Evolutionary conservation across 1,140 invertebrate genomes (phyloP).

Genomic region (Drosophila dunni): DNA sequence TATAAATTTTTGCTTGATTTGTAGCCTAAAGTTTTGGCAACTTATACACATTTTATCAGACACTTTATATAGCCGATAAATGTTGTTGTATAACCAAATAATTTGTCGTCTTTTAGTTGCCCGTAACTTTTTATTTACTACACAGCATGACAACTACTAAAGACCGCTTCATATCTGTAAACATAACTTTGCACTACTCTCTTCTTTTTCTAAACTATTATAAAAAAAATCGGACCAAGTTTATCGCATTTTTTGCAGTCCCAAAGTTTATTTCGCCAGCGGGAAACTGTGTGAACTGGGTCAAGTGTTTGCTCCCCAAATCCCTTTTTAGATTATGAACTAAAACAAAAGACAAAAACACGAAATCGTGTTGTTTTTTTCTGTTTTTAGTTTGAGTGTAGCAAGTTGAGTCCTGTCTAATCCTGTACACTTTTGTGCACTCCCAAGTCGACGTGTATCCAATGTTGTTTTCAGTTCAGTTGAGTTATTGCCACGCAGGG

Average conservation of each 20-base stretch:
- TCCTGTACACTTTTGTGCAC: not conserved
- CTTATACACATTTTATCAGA: too few relatives aligned
- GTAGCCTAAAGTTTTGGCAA: too few relatives aligned
- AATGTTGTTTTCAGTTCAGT: slow-evolving; percentile 49
- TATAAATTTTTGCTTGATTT: not conserved
- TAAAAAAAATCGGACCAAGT: not conserved
- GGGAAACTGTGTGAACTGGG: slow-evolving; percentile 9
- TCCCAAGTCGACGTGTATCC: slow-evolving; percentile 5
- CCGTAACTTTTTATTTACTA: not conserved
- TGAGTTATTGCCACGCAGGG: slow-evolving; percentile 66
- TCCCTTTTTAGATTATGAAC: slow-evolving; percentile 34
- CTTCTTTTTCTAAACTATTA: not conserved
- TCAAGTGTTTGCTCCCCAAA: slow-evolving; percentile 9
- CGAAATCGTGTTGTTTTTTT: slow-evolving; percentile 21
- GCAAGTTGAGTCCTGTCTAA: slow-evolving; percentile 25
- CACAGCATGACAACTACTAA: not conserved
- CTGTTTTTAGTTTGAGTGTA: slow-evolving; percentile 5
- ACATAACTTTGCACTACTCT: not conserved
- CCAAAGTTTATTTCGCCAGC: slow-evolving; percentile 1
- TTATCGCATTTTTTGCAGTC: not conserved
- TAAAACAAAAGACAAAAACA: slow-evolving; percentile 19
- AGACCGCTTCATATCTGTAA: not conserved
- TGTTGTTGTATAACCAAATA: not conserved
- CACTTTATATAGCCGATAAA: too few relatives aligned
- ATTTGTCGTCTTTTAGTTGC: not conserved